Evolutionary conservation across 2,797 vertebrate species (phyloP).

Genomic region (Neosalanx taihuensis): DNA sequence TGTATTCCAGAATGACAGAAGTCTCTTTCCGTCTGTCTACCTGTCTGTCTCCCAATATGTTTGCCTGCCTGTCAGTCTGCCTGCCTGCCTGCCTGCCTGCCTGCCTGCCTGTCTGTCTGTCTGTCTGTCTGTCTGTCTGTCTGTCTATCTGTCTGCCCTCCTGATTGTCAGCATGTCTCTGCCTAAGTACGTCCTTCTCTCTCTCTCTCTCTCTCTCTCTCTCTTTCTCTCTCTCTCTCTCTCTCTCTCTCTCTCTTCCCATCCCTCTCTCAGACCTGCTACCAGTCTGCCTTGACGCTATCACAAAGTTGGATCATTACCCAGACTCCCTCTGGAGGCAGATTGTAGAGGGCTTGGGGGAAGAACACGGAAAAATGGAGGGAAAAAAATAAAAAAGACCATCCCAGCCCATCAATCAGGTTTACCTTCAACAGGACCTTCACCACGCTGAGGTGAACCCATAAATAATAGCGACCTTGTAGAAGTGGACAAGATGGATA

Average conservation of each 20-base stretch:
- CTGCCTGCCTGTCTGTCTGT: too few species aligned
- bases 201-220: not conserved
- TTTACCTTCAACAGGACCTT: conserved; percentile 18
- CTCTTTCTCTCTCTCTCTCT: too few species aligned
- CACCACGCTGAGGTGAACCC: not conserved
- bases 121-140: too few species aligned
- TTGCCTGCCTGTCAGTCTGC: too few species aligned
- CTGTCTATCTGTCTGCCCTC: too few species aligned
- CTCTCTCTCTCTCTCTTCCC: too few species aligned
- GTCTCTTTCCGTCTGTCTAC: not conserved
- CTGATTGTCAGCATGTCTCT: too few species aligned
- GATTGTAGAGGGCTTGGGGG: not conserved
- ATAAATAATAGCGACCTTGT: conserved; percentile 16
- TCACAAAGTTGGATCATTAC: not conserved
- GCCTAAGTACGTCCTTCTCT: too few species aligned
- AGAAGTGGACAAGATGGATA: conserved; percentile 20
- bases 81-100: too few species aligned
- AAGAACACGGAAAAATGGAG: not conserved
- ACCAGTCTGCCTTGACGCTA: too few species aligned
- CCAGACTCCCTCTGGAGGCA: not conserved
- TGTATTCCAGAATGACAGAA: not conserved
- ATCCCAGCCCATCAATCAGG: conserved; percentile 9
- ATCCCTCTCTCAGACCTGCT: too few species aligned
- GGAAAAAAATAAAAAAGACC: not conserved
- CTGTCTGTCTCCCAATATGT: too few species aligned